Percentiles rank a stretch among this genome's conserved stretches.
phyloP scores from a whole-genome alignment of 2,113 vertebrate genomes.

The Phaethornis superciliosus region DNA sequence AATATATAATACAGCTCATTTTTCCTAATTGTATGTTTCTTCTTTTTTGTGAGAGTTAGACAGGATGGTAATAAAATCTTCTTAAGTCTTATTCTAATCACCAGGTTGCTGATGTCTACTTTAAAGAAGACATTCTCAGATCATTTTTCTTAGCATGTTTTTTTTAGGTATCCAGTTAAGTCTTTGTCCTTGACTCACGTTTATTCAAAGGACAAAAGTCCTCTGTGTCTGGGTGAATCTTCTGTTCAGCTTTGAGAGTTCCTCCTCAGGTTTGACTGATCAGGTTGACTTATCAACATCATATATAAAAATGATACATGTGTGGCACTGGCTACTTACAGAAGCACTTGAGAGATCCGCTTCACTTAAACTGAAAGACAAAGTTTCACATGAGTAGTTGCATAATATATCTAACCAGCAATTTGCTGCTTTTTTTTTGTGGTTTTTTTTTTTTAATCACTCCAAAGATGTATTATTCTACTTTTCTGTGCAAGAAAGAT shows the following conservation, averaged over 20 bases:
- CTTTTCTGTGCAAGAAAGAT: background rate
- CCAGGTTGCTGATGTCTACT: background rate
- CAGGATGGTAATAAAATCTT: background rate
- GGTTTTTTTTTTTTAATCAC: background rate
- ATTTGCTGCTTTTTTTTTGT: background rate
- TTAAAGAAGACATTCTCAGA: background rate
- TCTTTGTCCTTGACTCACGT: background rate
- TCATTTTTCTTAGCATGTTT: background rate
- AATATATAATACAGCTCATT: background rate
- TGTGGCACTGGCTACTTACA: background rate
- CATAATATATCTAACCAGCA: background rate
- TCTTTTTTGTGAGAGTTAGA: background rate
- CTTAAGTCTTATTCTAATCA: background rate
- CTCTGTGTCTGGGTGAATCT: background rate
- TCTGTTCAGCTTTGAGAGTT: background rate
- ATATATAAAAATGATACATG: background rate
- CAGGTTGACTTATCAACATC: background rate
- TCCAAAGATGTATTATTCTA: background rate
- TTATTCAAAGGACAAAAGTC: background rate
- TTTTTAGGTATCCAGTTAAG: background rate
- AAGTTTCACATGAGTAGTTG: background rate
- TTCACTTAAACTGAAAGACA: background rate
- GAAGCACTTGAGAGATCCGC: background rate
- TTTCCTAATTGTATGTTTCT: background rate
- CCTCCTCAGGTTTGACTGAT: background rate